These are phyloP conservation scores for Parauchenoglanis ngamensis DNA, from an alignment of 2,797 vertebrate species.

Conservation along the genomic window DNA sequence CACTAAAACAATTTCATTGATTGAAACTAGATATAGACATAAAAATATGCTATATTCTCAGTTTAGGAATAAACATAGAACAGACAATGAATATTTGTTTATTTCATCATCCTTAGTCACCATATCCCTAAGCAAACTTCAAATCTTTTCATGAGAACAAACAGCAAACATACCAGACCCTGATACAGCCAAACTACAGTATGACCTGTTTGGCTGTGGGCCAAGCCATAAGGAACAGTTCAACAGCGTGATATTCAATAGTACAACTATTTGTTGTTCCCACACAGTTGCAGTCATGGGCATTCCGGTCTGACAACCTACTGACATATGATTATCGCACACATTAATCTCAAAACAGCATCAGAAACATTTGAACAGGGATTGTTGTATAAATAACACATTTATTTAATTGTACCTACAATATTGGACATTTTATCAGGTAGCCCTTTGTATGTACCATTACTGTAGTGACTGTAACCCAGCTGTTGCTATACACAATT, in stretches of 20 bases:
- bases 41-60: not conserved
- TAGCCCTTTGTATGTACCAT: not conserved
- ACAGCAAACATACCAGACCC: not conserved
- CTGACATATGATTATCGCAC: not conserved
- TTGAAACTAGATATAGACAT: not conserved
- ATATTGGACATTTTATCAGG: not conserved
- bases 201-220: not conserved
- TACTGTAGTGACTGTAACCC: not conserved
- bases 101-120: not conserved
- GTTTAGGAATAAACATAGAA: not conserved
- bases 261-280: not conserved
- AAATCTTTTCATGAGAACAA: not conserved
- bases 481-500: not conserved
- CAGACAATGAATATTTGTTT: not conserved
- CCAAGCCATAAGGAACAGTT: not conserved
- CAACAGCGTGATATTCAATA: not conserved
- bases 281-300: not conserved
- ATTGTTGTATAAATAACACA: slow-evolving; percentile 2
- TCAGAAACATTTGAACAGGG: not conserved
- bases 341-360: not conserved
- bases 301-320: slow-evolving; percentile 6
- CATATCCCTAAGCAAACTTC: not conserved
- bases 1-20: too few species aligned
- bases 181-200: not conserved
- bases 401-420: not conserved